Evolutionary conservation across 1,140 invertebrate genomes (phyloP).

Genomic region (Drosophila simulans): DNA sequence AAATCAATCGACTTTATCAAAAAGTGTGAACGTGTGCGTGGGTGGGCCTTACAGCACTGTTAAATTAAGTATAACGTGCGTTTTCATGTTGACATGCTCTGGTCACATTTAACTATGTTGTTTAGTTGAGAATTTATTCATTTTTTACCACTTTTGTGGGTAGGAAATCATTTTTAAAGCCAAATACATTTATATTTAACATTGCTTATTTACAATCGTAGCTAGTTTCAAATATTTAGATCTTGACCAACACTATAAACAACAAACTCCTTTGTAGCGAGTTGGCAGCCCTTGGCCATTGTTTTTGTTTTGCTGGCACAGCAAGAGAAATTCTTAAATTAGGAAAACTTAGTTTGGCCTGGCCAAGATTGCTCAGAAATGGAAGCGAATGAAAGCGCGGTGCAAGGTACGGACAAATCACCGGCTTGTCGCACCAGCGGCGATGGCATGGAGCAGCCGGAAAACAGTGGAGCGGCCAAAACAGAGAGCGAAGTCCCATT

Average conservation of each 20-base stretch:
- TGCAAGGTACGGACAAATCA: conserved; percentile 12
- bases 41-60: neutral
- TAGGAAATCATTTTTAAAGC: no score
- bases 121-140: neutral
- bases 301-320: conserved; percentile 69
- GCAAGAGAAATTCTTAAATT: conserved; percentile 32
- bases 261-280: conserved; percentile 3
- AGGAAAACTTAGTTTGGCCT: conserved; percentile 3
- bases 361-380: conserved; percentile 30
- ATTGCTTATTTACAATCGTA: no score
- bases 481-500: conserved; percentile 33
- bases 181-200: no score
- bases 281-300: conserved; percentile 38
- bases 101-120: neutral
- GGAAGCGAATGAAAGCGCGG: conserved; percentile 28
- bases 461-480: conserved; percentile 80
- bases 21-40: conserved; percentile 6
- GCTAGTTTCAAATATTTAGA: neutral
- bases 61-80: neutral
- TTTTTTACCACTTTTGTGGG: neutral
- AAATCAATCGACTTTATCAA: conserved; percentile 31
- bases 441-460: conserved; percentile 86
- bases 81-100: neutral
- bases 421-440: conserved; percentile 85
- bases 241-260: no score